Evolutionary conservation across 2,888 invertebrate species (phyloP), one percentile per base, ranked within the genome.

Genomic region (Dromius quadrimaculatus): DNA sequence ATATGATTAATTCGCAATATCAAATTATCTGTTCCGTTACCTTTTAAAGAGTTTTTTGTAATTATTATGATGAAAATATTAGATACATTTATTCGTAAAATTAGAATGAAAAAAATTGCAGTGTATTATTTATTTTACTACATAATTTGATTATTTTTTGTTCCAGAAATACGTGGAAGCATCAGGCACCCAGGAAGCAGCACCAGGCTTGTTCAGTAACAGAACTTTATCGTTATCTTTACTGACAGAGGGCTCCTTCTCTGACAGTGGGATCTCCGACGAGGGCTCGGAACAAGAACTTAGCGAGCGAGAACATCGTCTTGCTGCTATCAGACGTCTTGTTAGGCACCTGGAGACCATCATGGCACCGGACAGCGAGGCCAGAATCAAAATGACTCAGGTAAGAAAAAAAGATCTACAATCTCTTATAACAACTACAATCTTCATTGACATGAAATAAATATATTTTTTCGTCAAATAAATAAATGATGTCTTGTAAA

Each of bases 251-350:
- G 87, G 88, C 76, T 91, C 90, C n/a, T 82, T 90, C 71, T 91
- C 91, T 0, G 91, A 92, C 84, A 90, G 90, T 23, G 92, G 92
- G n/a, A 91, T 92, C 76, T 91, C 91, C 5, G 92, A 92, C 79
- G 91, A 91, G 71, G 91, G 91, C 77, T 90, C 78, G 80, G 88
- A 84, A 83, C 90, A 90, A 73, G 91, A 81, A 82, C 84, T 81
- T 63, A 87, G 87, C 74, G 88, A 90, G 69, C 86, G 92, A 34
- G 91, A 91, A 73, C 84, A 88, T 32, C 84, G 90, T 1, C 83
- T 92, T 36, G 85, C 88, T n/a, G 89, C 89, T 0, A 83, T 92
- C 71, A 83, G 90, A 32, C 87, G 90, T 70, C 82, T 91, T 38
- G 90, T 90, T 5, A 85, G 89, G 8, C 87, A 88, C 41, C 81